A percentile compares a stretch with the other conserved stretches of the same genome.
These are phyloP conservation scores for Oikopleura dioica DNA, from an alignment of 23 tunicate genomes.

Conservation along the genomic window DNA sequence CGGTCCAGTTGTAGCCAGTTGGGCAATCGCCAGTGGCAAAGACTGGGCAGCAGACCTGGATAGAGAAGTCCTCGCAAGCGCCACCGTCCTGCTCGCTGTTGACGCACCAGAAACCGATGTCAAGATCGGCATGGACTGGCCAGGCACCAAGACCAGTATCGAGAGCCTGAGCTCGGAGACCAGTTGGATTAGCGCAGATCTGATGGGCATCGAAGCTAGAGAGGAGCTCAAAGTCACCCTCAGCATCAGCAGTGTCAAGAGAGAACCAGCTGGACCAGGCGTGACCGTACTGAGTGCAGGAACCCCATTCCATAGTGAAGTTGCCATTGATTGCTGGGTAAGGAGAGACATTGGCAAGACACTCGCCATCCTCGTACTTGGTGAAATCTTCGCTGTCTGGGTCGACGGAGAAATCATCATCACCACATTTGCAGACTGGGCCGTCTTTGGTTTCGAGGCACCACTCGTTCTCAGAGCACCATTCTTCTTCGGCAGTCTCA, in stretches of 20 bases:
- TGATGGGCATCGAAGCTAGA: not conserved
- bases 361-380: not conserved
- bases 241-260: not conserved
- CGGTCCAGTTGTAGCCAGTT: slow-evolving; percentile 3
- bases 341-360: not conserved
- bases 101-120: slow-evolving; percentile 7
- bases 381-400: not conserved
- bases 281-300: not conserved
- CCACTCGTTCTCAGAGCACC: not conserved
- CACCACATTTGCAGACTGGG: slow-evolving; percentile 11
- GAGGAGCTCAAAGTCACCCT: not conserved
- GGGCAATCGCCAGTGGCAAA: not conserved
- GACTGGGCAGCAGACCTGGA: not conserved
- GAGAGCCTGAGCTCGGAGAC: not conserved
- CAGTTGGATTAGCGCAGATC: not conserved
- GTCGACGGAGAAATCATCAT: not conserved
- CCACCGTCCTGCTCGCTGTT: slow-evolving; percentile 10
- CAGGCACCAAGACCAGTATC: no score
- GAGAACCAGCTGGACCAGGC: not conserved
- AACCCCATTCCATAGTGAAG: not conserved
- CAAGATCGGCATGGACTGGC: no score
- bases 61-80: not conserved
- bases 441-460: slow-evolving; percentile 1
- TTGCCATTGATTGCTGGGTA: not conserved
- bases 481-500: not conserved